A percentile compares a stretch with the other conserved stretches of the same genome.
phyloP scores from a whole-genome alignment of 2,797 vertebrate species.

The Brachymystax lenok region DNA sequence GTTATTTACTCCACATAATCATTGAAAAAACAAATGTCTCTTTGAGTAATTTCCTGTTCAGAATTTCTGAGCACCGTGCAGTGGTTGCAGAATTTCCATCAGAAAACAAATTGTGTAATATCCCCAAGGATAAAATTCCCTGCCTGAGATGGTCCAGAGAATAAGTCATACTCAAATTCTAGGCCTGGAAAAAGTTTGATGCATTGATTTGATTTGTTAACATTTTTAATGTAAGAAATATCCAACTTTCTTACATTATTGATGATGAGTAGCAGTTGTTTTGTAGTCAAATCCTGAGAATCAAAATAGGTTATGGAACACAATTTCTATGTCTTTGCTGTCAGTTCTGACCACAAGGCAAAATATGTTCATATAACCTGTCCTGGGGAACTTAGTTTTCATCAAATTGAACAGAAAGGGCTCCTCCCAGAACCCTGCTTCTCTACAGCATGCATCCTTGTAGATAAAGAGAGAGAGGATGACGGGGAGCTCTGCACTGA shows the following conservation, averaged over 20 bases:
- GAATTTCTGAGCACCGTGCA: not conserved
- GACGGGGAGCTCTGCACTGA: not conserved
- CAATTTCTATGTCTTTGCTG: not conserved
- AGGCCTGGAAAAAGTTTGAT: not conserved
- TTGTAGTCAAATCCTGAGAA: not conserved
- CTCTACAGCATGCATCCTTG: not conserved
- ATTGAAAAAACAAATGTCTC: not conserved
- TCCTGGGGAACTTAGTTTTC: not conserved
- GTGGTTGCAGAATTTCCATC: not conserved
- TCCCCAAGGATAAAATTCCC: not conserved
- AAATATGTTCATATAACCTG: too few species aligned
- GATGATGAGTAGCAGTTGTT: not conserved
- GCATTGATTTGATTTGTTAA: not conserved
- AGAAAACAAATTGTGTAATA: not conserved
- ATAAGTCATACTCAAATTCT: not conserved
- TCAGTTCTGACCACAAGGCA: too few species aligned
- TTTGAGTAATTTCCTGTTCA: conserved; percentile 1
- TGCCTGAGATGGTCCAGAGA: not conserved
- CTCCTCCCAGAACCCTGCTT: not conserved
- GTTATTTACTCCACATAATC: not conserved
- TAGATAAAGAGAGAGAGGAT: not conserved
- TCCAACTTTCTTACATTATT: too few species aligned
- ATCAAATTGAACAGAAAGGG: not conserved
- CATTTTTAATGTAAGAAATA: not conserved
- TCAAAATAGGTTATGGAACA: not conserved